Evolutionary conservation across 2,888 invertebrate genomes (phyloP), one percentile per base, ranked within the genome.

Genomic region (Serripes groenlandicus): DNA sequence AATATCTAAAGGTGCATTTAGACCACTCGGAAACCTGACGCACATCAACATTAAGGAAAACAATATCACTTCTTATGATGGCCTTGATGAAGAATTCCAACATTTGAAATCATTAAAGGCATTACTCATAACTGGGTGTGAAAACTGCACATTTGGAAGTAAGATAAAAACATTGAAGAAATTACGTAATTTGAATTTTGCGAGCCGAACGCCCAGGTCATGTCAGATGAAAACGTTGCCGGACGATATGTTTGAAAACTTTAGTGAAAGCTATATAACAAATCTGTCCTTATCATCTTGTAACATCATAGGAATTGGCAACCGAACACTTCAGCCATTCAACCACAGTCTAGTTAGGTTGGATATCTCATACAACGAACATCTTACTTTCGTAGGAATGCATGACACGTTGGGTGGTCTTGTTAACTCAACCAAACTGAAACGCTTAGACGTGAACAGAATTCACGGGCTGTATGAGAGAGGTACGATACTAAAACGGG

Each of bases 281-380:
- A 4, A n/a, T 0, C 49, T 86, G 0, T 80, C n/a, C n/a, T n/a
- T 83, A 30, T 34, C 68, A 52, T 49, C 35, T 21, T 83, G 82
- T 37, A 42, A 78, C 26, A 78, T 86, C 21, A 26, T 4, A 0
- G 30, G 3, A 23, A 60, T 86, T 3, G 37, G 60, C 56, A 58
- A 64, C 7, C n/a, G 28, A 5, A 75, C 82, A 15, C 78, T 86
- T 21, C 62, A 26, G 0, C 76, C 72, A 15, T 32, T 86, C 49
- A 76, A 76, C n/a, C 71, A 70, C n/a, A 58, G 54, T 9, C 54
- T 86, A 1, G 34, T 34, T 9, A 3, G 23, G 1, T 30, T 86
- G 11, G 83, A 83, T 64, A 56, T 83, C 0, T 86, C 86, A 0
- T 83, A 86, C 60, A 86, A 86, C 52, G 58, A 75, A 54, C 9